phyloP scores from a whole-genome alignment of 2,113 vertebrate genomes.

The Urocitellus parryii region DNA sequence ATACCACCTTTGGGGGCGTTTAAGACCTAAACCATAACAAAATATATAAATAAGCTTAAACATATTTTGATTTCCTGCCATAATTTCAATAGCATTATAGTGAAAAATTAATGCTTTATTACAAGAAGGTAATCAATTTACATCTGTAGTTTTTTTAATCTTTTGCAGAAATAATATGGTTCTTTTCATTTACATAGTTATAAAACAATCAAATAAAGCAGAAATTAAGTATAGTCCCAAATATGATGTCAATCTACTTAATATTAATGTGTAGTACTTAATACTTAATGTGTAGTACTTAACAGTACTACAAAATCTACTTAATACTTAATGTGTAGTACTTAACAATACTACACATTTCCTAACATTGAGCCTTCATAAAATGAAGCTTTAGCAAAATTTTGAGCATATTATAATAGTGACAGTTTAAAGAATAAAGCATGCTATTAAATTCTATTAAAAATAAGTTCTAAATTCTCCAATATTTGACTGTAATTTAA shows the following conservation, averaged over 20 bases:
- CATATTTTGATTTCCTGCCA: neutral
- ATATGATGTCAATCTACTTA: neutral
- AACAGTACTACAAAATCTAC: too few relatives aligned
- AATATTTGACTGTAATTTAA: constrained; percentile 2
- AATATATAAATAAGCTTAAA: neutral
- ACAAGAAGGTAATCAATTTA: neutral
- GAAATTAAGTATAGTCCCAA: neutral
- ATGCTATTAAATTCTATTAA: neutral
- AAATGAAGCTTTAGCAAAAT: neutral
- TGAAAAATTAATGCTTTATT: neutral
- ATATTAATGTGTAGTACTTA: too few relatives aligned
- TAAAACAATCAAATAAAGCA: constrained; percentile 23
- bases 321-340: too few relatives aligned
- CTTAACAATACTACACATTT: neutral
- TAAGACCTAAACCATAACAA: neutral
- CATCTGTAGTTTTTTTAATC: neutral
- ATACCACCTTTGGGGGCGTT: neutral
- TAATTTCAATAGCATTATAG: neutral
- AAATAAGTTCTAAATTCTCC: neutral
- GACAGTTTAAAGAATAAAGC: neutral
- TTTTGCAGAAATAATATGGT: neutral
- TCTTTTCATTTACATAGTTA: neutral
- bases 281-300: too few relatives aligned
- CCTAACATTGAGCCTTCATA: neutral
- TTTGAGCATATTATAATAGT: neutral